Percentiles rank a stretch among this genome's conserved stretches.
These are phyloP conservation scores for Apodemia mormo DNA, from an alignment of 2,888 invertebrate species.

Conservation along the genomic window DNA sequence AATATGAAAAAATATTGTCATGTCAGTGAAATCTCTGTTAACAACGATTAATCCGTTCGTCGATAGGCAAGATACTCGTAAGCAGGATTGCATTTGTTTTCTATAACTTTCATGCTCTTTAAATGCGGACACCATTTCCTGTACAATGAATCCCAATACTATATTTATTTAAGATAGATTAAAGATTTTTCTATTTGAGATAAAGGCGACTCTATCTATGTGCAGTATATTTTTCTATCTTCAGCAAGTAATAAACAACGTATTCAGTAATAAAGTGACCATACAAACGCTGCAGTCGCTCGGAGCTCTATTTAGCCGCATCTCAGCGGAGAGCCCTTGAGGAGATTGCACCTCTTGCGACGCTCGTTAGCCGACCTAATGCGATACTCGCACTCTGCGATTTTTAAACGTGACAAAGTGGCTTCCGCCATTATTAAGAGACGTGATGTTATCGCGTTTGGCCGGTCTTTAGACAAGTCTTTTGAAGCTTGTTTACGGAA, in stretches of 20 bases:
- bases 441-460: conserved; percentile 14
- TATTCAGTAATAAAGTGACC: conserved; percentile 7
- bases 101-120: no score
- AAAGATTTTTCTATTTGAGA: no score
- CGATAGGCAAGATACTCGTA: no score
- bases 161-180: no score
- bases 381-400: conserved; percentile 30
- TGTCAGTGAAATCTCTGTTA: no score
- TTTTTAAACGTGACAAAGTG: conserved; percentile 35
- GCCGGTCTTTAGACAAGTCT: conserved; percentile 9
- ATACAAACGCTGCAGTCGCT: conserved; percentile 24
- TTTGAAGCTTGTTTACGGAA: conserved; percentile 14
- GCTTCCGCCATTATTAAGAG: conserved; percentile 20
- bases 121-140: no score
- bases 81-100: no score
- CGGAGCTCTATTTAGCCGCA: conserved; percentile 28
- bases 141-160: no score
- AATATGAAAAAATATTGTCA: no score
- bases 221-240: no score
- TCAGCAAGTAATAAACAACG: background rate
- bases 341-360: conserved; percentile 31
- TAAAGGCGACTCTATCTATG: no score
- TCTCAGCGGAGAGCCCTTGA: conserved; percentile 30
- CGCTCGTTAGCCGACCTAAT: conserved; percentile 37
- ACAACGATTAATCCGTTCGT: no score